Conservation (phyloP, 2,113 vertebrate species). For the Odocoileus hemionus region DNA sequence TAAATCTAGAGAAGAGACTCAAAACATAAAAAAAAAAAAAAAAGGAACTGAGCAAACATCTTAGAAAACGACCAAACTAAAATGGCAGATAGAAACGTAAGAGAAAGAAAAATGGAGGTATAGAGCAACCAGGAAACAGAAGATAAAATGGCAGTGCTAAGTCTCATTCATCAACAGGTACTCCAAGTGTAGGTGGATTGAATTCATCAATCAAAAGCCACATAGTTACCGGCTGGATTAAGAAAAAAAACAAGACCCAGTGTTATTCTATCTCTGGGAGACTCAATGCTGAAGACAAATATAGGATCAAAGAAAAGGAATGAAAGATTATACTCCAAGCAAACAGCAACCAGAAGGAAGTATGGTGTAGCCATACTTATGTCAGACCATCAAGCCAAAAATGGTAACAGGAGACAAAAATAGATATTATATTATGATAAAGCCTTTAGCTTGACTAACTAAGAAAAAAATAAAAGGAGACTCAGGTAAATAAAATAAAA, state of each 20-base stretch:
- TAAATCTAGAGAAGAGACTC: background rate
- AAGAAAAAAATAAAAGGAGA: background rate
- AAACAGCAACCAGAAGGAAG: background rate
- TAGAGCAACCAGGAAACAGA: background rate
- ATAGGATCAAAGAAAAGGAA: background rate
- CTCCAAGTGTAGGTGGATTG: background rate
- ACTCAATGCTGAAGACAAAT: background rate
- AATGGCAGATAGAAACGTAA: background rate
- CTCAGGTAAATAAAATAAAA: background rate
- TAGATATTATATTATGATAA: background rate
- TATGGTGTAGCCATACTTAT: background rate
- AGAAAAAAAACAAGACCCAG: background rate
- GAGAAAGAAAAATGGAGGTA: background rate
- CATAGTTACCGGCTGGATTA: background rate
- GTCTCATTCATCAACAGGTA: background rate
- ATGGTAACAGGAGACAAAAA: background rate
- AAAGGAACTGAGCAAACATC: background rate
- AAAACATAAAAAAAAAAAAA: background rate
- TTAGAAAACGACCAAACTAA: background rate
- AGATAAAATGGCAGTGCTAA: background rate
- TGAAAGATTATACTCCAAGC: background rate
- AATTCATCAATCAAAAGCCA: background rate
- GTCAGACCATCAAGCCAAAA: background rate
- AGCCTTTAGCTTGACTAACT: background rate
- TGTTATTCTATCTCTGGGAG: background rate